These are phyloP conservation scores for Dolichallabes microphthalmus DNA, from an alignment of 2,113 vertebrate genomes.

Conservation along the genomic window DNA sequence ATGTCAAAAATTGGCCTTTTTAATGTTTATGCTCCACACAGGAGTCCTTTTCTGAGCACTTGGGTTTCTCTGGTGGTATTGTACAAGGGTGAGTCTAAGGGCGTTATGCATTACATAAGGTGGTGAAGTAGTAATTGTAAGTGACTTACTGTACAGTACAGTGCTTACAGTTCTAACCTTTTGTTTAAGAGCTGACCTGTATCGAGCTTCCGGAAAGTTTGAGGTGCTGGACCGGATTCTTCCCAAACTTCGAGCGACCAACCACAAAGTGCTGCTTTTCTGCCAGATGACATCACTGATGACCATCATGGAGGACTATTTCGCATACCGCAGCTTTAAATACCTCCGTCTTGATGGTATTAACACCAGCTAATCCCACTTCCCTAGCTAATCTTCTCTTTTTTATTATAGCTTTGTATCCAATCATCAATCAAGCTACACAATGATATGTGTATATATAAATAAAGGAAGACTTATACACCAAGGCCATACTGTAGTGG, in stretches of 20 bases:
- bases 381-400: neutral
- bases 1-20: neutral
- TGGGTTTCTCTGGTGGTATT: conserved; percentile 89
- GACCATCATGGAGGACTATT: conserved; percentile 99
- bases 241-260: conserved; percentile 91
- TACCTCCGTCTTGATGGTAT: conserved; percentile 96
- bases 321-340: conserved; percentile 92
- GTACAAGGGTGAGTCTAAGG: conserved; percentile 80
- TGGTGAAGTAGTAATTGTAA: neutral
- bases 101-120: too few species aligned
- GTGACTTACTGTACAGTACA: too few species aligned
- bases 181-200: conserved; percentile 81
- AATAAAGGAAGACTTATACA: neutral
- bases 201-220: conserved; percentile 93
- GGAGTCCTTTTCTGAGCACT: conserved; percentile 96
- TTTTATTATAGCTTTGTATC: neutral
- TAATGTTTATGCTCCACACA: conserved; percentile 54
- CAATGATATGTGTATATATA: neutral
- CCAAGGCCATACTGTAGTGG: too few species aligned
- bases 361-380: conserved; percentile 37
- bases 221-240: conserved; percentile 94
- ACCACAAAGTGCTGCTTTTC: conserved; percentile 97
- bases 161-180: neutral
- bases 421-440: neutral
- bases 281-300: conserved; percentile 98